Percentiles rank a stretch among this genome's conserved stretches.
Conservation (phyloP, 2,113 vertebrate species). For the Azemiops feae region DNA sequence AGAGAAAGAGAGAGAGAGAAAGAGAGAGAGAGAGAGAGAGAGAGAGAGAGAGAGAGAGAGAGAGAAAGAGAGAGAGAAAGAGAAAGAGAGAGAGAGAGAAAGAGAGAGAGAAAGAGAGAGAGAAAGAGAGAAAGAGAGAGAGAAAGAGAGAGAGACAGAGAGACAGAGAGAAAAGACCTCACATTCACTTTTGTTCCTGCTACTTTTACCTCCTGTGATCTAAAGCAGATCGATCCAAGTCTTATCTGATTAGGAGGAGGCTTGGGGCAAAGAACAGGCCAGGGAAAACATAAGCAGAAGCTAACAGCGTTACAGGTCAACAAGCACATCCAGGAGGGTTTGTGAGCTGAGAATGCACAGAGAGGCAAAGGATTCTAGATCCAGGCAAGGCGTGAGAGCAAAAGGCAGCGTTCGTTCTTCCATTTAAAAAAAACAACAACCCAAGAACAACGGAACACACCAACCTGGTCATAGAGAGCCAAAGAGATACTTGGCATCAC, state of each 20-base stretch:
- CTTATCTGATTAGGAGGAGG: slow-evolving; percentile 66
- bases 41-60: too few species aligned
- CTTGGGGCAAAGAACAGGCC: background rate
- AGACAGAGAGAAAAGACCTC: slow-evolving; percentile 58
- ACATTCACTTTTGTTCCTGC: slow-evolving; percentile 40
- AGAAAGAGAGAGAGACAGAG: accelerated
- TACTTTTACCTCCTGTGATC: slow-evolving; percentile 50
- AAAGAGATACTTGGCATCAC: background rate
- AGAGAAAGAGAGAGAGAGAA: too few species aligned
- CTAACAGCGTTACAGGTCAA: slow-evolving; percentile 67
- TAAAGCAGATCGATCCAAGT: slow-evolving; percentile 59
- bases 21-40: too few species aligned
- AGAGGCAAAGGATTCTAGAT: slow-evolving; percentile 17
- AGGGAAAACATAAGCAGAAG: slow-evolving; percentile 2
- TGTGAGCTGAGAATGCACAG: slow-evolving; percentile 41
- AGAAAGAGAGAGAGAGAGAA: too few species aligned
- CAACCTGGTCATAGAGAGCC: background rate
- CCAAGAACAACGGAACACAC: background rate
- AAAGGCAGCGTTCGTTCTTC: background rate
- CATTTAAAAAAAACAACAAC: background rate
- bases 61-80: too few species aligned
- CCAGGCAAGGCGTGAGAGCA: background rate
- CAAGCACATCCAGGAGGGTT: slow-evolving; percentile 17
- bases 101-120: too few species aligned
- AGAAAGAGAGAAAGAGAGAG: too few species aligned